Base-by-base conservation (phyloP, 2,113 vertebrate genomes). In the Prunella himalayana region DNA sequence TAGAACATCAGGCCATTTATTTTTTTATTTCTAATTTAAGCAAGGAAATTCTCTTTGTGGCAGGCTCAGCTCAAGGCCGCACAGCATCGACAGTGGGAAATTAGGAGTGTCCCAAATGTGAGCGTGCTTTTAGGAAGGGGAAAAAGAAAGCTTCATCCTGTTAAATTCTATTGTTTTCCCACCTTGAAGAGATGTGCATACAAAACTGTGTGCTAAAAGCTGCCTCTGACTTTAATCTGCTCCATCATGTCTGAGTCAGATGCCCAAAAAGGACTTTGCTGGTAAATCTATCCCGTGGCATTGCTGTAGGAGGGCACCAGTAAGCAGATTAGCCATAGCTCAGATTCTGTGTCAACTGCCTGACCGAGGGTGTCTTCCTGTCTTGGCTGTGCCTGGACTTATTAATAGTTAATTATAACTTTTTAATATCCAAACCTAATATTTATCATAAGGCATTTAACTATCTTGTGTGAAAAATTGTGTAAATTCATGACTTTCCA, bases 241-340 rank as follows among this genome's bases (percentile, higher is more conserved):
- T 95, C 77, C 80, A 87, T 96, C 94, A 79, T 68, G 92, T 90
- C 92, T 57, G 91, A 95, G 93, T 96, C 92, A 88, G 82, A 93
- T 86, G 79, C 92, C 89, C 89, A 96, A 94, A 80, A 93, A 93
- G 91, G 94, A 95, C 94, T 95, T 95, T 80, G 51, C 76, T 59
- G 61, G 54, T 96, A 86, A 92, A 88, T 94, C 95, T 83, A 4
- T 93, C 92, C 90, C 4, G 59, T 96, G 85, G 70, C 31, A 17
- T 70, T 47, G 4, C 88, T 90, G 22, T 60, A 77, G 94, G 85
- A 94, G 60, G 69, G 70, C 45, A 22, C 79, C 63, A 30, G 19
- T 92, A 95, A 94, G 96, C 86, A 90, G 92, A 96, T 94, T 90
- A 94, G 12, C 77, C 25, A 23, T 59, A 84, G 91, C 71, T 95